Conservation (phyloP, 2,888 invertebrate genomes). For the Dorcus parallelipipedus region DNA sequence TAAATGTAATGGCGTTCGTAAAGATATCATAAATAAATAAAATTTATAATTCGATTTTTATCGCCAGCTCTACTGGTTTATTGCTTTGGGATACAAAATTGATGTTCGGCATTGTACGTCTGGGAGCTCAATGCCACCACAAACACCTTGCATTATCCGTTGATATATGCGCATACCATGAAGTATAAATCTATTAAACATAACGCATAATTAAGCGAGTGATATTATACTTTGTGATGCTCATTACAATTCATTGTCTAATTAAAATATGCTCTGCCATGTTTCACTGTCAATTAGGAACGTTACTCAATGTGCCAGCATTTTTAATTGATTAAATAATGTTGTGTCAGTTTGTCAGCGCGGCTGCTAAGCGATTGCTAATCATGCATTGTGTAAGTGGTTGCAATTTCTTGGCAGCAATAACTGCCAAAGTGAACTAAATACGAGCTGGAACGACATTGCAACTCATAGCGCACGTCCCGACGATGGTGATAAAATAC, state of each 20-base stretch:
- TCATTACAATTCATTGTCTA: slow-evolving; percentile 13
- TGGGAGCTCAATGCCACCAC: too few relatives aligned
- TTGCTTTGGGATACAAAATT: too few relatives aligned
- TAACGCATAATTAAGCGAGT: too few relatives aligned
- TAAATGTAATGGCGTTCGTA: too few relatives aligned
- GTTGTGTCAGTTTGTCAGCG: slow-evolving; percentile 12
- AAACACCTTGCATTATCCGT: too few relatives aligned
- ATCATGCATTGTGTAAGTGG: slow-evolving; percentile 15
- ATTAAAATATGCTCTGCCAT: slow-evolving; percentile 15
- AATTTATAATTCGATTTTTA: too few relatives aligned
- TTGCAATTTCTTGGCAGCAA: slow-evolving; percentile 27
- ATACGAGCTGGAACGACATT: slow-evolving; percentile 13
- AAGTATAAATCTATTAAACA: too few relatives aligned
- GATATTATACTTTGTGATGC: too few relatives aligned
- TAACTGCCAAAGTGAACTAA: neutral
- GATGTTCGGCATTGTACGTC: too few relatives aligned
- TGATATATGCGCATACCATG: too few relatives aligned
- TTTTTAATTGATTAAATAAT: slow-evolving; percentile 15
- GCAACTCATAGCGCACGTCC: slow-evolving; percentile 19
- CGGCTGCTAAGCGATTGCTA: neutral
- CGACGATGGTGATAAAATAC: slow-evolving; percentile 28
- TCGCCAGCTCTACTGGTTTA: too few relatives aligned
- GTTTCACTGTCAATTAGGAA: slow-evolving; percentile 18
- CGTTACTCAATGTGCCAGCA: slow-evolving; percentile 1
- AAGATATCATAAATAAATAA: too few relatives aligned